Evolutionary conservation across 1,140 invertebrate genomes (phyloP), one percentile per base, ranked within the genome.

Genomic region (Solenopsis fugax): DNA sequence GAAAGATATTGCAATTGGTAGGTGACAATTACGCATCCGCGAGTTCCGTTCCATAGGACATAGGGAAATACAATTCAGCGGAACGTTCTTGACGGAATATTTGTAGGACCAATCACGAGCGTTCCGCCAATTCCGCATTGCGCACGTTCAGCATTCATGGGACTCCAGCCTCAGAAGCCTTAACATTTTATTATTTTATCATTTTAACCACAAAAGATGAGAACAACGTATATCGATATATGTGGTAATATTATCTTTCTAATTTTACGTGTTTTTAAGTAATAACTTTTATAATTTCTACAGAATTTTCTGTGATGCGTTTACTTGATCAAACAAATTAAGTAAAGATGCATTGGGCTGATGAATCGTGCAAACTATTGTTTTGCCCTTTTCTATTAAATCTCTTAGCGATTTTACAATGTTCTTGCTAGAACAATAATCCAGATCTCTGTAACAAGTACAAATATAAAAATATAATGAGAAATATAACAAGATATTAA

Each of bases 281-380:
- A 10, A 0, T 45, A 16, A 54, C 5, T 41, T 80, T 41, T 56
- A 37, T n/a, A n/a, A 71, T 56, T 78, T 24, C 6, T 62, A n/a
- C 21, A 45, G 18, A 41, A 12, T 54, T 78, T 65, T 78, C 6
- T 71, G n/a, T 13, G 56, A 58, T 12, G 2, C 34, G 21, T 64
- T 60, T 34, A 73, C 60, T 91, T 89, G 97, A 94, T 99, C 98
- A 94, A 99, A 99, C 87, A 98, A 96, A 91, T 98, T 97, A 94
- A 99, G 99, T 1, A 99, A 94, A 18, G 98, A 97, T 1, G 98
- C 98, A 67, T 98, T 98, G 0, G 99, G 99, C 91, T 99, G 98
- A 95, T 99, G 99, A 45, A 99, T 99, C 0, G 98, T 99, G 93
- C 98, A 99, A 29, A 99, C 96, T 78, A 99, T 98, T 0, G 98